Evolutionary conservation across 2,113 vertebrate genomes (phyloP), one percentile per base, ranked within the genome.

Genomic region (Aplodontia rufa): DNA sequence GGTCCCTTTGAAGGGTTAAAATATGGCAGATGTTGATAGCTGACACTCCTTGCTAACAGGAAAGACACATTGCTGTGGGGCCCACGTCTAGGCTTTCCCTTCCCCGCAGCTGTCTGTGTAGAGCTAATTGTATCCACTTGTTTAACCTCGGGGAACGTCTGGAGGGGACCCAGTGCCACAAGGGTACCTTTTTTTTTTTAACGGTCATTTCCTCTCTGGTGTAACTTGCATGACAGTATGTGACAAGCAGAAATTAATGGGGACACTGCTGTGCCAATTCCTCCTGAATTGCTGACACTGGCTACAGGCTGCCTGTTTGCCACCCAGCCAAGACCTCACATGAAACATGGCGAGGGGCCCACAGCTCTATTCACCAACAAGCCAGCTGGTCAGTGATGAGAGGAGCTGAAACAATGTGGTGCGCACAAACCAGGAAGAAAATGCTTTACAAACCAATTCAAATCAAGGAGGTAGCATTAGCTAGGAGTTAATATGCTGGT

Each of bases 311-410:
- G 98, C 98, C 98, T 98, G 98, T 97, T 97, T 97, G 98, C 98
- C 98, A 98, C 98, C 98, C 98, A 98, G 99, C 99, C 99, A 99
- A 99, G 99, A 99, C 99, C 99, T 99, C 99, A 99, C 99, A 99
- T 99, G 99, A 99, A 99, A 99, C 96, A 99, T 99, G 99, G 99
- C 99, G 98, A 98, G 97, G 98, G 99, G 99, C 99, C 99, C 98
- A 97, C 97, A 91, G 98, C 97, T 98, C 99, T 99, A 99, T 99
- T 99, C 99, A 99, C 98, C 98, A 97, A 98, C 98, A 97, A 98
- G 99, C 99, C 99, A 99, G 99, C 99, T 99, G 99, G 99, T 99
- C 99, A 99, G 99, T 99, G 99, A 99, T 99, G 99, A 99, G 99
- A 99, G 90, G 99, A 98, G 97, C 98, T 97, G 97, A 98, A 98